Evolutionary conservation across 2,797 vertebrate species (phyloP).

Genomic region (Gymnothorax javanicus): DNA sequence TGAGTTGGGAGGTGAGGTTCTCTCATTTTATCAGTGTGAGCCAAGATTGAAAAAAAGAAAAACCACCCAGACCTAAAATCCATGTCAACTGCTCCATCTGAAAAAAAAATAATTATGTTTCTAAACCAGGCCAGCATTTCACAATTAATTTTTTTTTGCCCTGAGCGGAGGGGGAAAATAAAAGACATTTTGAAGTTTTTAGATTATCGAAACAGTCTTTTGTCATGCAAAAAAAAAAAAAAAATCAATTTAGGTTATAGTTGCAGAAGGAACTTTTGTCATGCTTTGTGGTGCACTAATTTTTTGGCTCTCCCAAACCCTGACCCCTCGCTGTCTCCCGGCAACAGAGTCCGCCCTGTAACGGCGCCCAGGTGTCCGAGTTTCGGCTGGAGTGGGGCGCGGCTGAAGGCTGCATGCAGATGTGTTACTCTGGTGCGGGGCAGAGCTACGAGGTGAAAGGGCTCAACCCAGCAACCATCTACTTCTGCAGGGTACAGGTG

Average conservation of each 20-base stretch:
- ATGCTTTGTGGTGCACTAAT: background rate
- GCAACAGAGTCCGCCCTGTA: slow-evolving; percentile 79
- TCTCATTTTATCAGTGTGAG: background rate
- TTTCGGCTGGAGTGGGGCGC: slow-evolving; percentile 94
- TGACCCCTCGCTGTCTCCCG: background rate
- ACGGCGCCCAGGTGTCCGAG: slow-evolving; percentile 87
- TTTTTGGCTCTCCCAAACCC: background rate
- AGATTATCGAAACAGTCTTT: background rate
- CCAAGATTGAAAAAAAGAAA: background rate
- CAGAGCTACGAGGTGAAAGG: slow-evolving; percentile 88
- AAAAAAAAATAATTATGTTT: slow-evolving; percentile 3
- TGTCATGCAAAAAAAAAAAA: background rate
- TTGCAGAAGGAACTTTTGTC: background rate
- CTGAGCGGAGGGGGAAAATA: background rate
- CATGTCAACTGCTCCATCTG: background rate
- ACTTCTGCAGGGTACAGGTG: slow-evolving; percentile 93
- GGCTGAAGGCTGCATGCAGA: slow-evolving; percentile 90
- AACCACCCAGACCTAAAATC: background rate
- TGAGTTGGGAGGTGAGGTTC: slow-evolving; percentile 90
- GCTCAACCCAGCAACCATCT: slow-evolving; percentile 87
- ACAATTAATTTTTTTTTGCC: background rate
- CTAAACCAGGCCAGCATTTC: slow-evolving; percentile 22
- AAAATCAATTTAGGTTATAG: background rate
- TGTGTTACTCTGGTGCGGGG: slow-evolving; percentile 83
- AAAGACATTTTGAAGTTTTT: background rate